These are phyloP conservation scores for Podilymbus podiceps DNA, from an alignment of 2,113 vertebrate genomes.

Conservation along the genomic window DNA sequence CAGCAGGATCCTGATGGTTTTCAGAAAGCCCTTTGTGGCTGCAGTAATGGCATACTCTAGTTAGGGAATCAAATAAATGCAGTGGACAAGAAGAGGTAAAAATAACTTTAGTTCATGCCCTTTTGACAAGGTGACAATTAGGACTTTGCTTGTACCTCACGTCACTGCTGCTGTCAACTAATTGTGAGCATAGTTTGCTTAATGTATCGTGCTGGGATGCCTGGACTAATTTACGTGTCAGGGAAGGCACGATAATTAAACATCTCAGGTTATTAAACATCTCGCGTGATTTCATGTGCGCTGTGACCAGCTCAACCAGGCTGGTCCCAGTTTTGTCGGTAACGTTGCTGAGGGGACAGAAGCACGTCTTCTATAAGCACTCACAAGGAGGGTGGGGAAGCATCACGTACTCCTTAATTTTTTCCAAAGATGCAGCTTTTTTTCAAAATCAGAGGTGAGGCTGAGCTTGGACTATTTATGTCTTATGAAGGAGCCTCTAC, in stretches of 20 bases:
- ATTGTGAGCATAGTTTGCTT: not conserved
- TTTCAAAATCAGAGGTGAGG: not conserved
- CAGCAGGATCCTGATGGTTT: not conserved
- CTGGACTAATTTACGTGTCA: not conserved
- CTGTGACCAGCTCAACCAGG: not conserved
- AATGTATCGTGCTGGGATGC: not conserved
- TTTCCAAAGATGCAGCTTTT: not conserved
- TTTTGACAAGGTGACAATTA: slow-evolving; percentile 36
- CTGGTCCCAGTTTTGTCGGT: not conserved
- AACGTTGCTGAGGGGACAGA: not conserved
- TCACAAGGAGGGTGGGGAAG: not conserved
- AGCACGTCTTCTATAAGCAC: not conserved
- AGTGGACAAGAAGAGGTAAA: not conserved
- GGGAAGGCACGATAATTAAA: not conserved
- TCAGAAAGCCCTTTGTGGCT: not conserved
- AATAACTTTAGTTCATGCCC: not conserved
- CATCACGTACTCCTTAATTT: not conserved
- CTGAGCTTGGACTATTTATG: not conserved
- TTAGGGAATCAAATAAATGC: not conserved
- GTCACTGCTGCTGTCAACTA: not conserved
- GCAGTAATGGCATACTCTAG: not conserved
- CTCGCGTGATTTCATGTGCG: not conserved
- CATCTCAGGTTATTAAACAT: not conserved
- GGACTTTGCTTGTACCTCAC: not conserved
- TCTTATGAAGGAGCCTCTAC: not conserved